These are phyloP conservation scores for Tringa solitaria DNA, from an alignment of 2,113 vertebrate genomes.

Conservation along the genomic window DNA sequence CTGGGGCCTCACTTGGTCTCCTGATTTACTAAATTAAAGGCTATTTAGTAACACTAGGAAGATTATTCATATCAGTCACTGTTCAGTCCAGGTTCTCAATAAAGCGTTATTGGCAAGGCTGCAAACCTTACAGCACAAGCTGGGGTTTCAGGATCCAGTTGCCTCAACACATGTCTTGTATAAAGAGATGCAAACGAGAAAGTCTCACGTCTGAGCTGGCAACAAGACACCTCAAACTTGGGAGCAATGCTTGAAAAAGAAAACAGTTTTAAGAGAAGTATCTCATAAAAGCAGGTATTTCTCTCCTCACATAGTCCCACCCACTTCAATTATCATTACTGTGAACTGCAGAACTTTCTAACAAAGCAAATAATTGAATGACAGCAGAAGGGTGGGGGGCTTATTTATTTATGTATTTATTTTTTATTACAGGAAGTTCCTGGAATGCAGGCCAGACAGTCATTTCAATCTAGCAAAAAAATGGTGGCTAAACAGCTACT, in stretches of 20 bases:
- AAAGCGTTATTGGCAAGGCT: neutral
- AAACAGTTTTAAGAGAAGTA: neutral
- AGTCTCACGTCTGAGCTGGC: neutral
- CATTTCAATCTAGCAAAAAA: neutral
- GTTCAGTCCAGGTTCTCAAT: neutral
- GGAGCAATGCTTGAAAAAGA: neutral
- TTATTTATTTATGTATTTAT: neutral
- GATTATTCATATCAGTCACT: neutral
- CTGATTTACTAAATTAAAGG: neutral
- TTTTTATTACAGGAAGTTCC: neutral
- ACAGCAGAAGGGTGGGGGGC: neutral
- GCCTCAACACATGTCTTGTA: neutral
- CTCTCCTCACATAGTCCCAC: neutral
- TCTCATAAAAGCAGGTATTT: neutral
- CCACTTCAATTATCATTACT: neutral
- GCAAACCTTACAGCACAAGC: neutral
- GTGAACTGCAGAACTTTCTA: neutral
- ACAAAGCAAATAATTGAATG: neutral
- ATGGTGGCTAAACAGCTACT: neutral
- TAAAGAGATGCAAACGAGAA: neutral
- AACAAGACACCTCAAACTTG: neutral
- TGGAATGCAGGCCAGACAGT: neutral
- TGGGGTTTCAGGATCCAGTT: neutral
- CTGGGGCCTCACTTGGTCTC: neutral
- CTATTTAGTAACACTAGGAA: neutral